Conservation (phyloP, 2,113 vertebrate genomes). For the Stegastes partitus region DNA sequence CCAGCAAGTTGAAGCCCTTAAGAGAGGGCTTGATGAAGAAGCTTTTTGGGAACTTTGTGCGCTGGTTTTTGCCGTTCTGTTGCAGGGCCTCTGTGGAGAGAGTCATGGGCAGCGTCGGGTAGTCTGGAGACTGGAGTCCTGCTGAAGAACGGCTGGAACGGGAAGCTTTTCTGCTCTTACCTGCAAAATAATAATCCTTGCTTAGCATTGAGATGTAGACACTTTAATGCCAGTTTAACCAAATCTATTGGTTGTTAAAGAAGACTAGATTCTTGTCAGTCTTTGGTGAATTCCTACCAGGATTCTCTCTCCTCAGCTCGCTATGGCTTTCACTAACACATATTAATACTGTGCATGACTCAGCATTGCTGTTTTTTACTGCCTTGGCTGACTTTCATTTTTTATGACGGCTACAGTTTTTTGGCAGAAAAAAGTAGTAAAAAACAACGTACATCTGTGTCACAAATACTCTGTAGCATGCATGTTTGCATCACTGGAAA, state of each 20-base stretch:
- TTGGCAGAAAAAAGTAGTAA: not conserved
- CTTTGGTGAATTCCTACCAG: not conserved
- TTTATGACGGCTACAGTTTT: not conserved
- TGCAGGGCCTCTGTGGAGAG: slow-evolving; percentile 85
- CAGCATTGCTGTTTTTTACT: not conserved
- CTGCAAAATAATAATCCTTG: slow-evolving; percentile 81
- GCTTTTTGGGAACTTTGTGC: slow-evolving; percentile 72
- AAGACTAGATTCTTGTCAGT: not conserved
- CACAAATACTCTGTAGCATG: not conserved
- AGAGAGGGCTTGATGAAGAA: slow-evolving; percentile 78
- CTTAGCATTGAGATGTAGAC: slow-evolving; percentile 1
- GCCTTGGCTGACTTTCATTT: slow-evolving; percentile 18
- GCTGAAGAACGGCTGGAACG: slow-evolving; percentile 86
- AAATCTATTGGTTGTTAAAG: not conserved
- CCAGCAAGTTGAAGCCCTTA: slow-evolving; percentile 74
- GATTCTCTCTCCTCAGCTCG: not conserved
- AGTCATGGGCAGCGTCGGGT: slow-evolving; percentile 88
- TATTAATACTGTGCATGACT: not conserved
- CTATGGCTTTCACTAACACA: not conserved
- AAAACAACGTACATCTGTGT: not conserved
- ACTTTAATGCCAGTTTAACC: not conserved
- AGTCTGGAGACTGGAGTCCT: slow-evolving; percentile 86
- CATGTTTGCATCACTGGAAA: slow-evolving; percentile 5
- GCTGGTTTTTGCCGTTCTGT: slow-evolving; percentile 82
- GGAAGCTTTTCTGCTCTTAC: slow-evolving; percentile 88